These are phyloP conservation scores for Oryctolagus cuniculus DNA, from an alignment of 2,113 vertebrate genomes.

Conservation along the genomic window DNA sequence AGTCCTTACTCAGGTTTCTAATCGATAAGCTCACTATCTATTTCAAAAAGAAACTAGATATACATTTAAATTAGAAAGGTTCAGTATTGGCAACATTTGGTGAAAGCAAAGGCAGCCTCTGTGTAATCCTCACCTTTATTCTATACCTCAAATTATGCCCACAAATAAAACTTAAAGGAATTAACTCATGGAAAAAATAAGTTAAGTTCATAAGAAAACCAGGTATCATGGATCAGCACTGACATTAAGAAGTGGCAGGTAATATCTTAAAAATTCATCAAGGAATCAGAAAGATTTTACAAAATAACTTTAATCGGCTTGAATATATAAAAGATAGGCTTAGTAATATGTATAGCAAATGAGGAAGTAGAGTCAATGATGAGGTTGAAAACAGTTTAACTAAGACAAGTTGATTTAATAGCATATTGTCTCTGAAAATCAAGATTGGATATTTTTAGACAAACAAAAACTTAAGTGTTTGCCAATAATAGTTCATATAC, in stretches of 20 bases:
- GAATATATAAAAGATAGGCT: not conserved
- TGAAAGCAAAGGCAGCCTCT: not conserved
- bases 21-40: not conserved
- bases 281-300: not conserved
- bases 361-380: not conserved
- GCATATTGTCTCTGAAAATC: not conserved
- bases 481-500: not conserved
- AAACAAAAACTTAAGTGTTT: not conserved
- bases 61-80: not conserved
- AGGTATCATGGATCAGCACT: not conserved
- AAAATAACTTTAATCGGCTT: conserved; percentile 13
- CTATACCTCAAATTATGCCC: not conserved
- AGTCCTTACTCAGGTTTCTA: not conserved
- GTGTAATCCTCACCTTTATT: not conserved
- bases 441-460: conserved; percentile 14
- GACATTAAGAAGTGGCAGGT: not conserved
- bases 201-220: not conserved
- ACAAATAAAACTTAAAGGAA: not conserved
- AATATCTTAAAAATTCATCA: not conserved
- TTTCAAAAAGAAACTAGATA: not conserved
- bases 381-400: not conserved
- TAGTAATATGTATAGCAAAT: not conserved
- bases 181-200: not conserved
- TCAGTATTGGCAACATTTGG: not conserved
- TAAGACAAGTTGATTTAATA: not conserved